Evolutionary conservation across 2,888 invertebrate species (phyloP), one percentile per base, ranked within the genome.

Genomic region (Caprella mutica): DNA sequence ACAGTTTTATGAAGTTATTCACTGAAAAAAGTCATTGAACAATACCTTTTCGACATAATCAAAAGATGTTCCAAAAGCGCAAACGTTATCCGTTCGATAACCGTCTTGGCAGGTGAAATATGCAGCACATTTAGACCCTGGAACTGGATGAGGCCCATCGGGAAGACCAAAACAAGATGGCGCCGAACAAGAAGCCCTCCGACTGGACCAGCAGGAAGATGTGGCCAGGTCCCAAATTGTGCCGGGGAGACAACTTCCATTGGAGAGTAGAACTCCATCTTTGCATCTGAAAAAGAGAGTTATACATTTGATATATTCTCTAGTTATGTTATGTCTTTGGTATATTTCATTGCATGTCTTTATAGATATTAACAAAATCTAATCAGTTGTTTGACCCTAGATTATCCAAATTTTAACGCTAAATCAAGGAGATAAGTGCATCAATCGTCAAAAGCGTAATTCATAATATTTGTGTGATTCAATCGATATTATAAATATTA

Each of bases 91-190:
- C 8, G 63, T 64, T 33, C 63, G 51, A 29, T 55, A 29, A 21
- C 63, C 63, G 38, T 42, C 42, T 23, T 23, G 38, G 44, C 63
- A 64, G 27, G 57, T 57, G 56, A 60, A 64, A 53, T 64, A 64
- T 29, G 59, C 50, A n/a, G 55, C 58, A 58, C 63, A 64, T 38
- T 57, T 56, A 24, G 63, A 60, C 12, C 57, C 63, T 26, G 53
- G 58, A 5, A 59, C 33, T 3, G 63, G 63, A 52, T 64, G 59
- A 24, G 52, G 54, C 17, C 63, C 63, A 29, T 64, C 55, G 9
- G 59, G 59, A 2, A 60, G 58, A 1, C 63, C 63, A 52, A 52
- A 52, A 44, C 63, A 64, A 27, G 60, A 64, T 14, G 59, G 63
- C 9, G 63, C 57, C 6, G 59, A 60, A 26, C 63, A 64, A 8